Evolutionary conservation across 2,797 vertebrate species (phyloP).

Genomic region (Acridotheres tristis): DNA sequence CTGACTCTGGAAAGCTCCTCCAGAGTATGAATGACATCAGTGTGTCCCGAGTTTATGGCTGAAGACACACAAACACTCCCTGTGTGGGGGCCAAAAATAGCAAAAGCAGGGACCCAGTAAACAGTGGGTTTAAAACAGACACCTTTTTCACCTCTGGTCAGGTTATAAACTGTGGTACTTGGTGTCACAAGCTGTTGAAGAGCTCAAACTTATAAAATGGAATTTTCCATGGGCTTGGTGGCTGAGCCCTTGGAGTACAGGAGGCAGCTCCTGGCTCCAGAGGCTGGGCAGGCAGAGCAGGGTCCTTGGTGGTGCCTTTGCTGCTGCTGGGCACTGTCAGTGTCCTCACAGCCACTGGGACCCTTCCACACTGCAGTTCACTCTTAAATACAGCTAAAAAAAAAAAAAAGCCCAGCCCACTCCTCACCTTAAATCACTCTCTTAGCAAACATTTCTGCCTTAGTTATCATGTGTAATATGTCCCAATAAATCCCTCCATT

Average conservation of each 20-base stretch:
- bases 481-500: background rate
- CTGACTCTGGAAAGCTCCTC: background rate
- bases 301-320: background rate
- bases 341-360: background rate
- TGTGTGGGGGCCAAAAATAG: background rate
- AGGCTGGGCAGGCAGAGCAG: background rate
- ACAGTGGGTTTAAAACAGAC: background rate
- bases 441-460: background rate
- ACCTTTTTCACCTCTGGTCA: background rate
- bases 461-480: background rate
- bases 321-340: background rate
- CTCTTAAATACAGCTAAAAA: background rate
- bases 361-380: background rate
- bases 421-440: background rate
- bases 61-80: background rate
- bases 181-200: background rate
- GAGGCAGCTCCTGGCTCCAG: background rate
- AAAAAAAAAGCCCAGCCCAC: background rate
- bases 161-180: background rate
- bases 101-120: background rate
- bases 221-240: conserved; percentile 37
- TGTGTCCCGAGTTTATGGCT: background rate
- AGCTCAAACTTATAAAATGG: background rate
- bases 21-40: background rate
- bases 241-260: background rate